Conservation (phyloP, 2,888 invertebrate genomes). For the Subacronicta megacephala region DNA sequence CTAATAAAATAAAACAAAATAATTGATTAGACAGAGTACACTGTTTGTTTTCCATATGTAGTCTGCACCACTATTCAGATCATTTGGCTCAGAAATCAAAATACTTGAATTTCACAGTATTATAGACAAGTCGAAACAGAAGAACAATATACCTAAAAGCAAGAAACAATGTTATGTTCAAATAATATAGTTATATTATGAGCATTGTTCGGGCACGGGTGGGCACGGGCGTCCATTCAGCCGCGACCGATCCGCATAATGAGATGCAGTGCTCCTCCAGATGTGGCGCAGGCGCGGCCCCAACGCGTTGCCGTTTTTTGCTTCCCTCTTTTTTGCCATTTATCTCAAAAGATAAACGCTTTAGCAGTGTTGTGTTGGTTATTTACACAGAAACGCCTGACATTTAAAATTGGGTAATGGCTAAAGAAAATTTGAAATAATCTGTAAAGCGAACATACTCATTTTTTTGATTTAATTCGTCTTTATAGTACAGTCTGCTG, state of each 20-base stretch:
- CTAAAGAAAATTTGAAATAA: background rate
- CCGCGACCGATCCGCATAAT: constrained; percentile 85
- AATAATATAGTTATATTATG: constrained; percentile 62
- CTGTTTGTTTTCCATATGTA: background rate
- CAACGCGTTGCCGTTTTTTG: constrained; percentile 78
- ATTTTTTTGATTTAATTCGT: background rate
- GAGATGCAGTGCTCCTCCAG: constrained; percentile 86
- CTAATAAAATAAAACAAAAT: background rate
- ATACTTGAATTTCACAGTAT: constrained; percentile 15
- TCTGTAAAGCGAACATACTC: background rate
- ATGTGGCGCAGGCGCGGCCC: constrained; percentile 87
- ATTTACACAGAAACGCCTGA: constrained; percentile 28
- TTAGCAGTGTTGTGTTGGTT: constrained; percentile 49
- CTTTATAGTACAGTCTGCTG: background rate
- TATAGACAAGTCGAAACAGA: constrained; percentile 25
- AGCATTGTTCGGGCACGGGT: constrained; percentile 73
- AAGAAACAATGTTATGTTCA: constrained; percentile 49
- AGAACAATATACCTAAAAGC: constrained; percentile 47
- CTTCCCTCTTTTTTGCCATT: constrained; percentile 62
- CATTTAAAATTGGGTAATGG: constrained; percentile 12
- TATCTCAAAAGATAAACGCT: constrained; percentile 53
- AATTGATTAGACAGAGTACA: background rate
- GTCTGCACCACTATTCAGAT: background rate
- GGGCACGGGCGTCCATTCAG: constrained; percentile 73
- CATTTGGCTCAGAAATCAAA: constrained; percentile 17